Evolutionary conservation across 2,888 invertebrate genomes (phyloP).

Genomic region (Phanerotoma sp.): DNA sequence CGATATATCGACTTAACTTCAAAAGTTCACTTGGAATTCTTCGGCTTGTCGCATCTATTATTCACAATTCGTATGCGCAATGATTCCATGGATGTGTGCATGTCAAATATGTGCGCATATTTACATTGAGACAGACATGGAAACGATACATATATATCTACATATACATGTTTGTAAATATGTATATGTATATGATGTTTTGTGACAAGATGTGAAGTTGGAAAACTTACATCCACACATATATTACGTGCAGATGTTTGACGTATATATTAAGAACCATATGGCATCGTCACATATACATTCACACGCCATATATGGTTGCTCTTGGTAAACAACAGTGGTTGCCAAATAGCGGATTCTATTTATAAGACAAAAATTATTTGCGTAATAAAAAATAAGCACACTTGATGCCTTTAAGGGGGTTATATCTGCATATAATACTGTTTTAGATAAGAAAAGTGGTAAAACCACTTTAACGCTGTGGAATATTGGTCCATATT

Average conservation of each 20-base stretch:
- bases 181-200: background rate
- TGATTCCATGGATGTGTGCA: slow-evolving; percentile 1
- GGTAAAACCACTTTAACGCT: too few relatives aligned
- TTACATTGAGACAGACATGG: background rate
- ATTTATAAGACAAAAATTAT: slow-evolving; percentile 51
- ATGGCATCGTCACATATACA: background rate
- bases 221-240: background rate
- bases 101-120: background rate
- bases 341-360: slow-evolving; percentile 53
- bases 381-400: slow-evolving; percentile 41
- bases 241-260: background rate
- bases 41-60: slow-evolving; percentile 38
- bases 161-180: background rate
- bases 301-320: slow-evolving; percentile 44
- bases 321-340: slow-evolving; percentile 54
- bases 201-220: background rate
- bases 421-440: slow-evolving; percentile 19
- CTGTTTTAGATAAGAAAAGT: background rate
- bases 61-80: slow-evolving; percentile 38
- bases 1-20: background rate
- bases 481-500: too few relatives aligned
- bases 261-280: background rate
- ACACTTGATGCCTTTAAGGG: slow-evolving; percentile 4
- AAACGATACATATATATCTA: background rate
- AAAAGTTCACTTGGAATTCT: slow-evolving; percentile 32